phyloP scores from a whole-genome alignment of 2,888 invertebrate genomes.

The Acanthosoma haemorrhoidale region DNA sequence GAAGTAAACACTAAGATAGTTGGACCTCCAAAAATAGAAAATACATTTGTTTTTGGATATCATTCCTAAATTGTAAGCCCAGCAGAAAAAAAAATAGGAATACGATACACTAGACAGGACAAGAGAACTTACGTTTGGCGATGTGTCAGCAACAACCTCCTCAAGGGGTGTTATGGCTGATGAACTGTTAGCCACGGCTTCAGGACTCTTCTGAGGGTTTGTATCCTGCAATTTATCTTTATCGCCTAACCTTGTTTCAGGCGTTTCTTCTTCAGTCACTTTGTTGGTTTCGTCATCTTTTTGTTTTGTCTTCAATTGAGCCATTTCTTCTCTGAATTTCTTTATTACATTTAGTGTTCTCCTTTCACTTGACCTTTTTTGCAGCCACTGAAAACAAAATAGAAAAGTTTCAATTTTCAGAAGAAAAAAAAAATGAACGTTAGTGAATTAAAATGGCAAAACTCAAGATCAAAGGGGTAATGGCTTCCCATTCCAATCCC shows the following conservation, averaged over 20 bases:
- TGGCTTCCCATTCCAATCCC: too few species aligned
- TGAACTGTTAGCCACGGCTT: not conserved
- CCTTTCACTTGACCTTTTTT: not conserved
- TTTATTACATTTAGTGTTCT: not conserved
- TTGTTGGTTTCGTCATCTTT: not conserved
- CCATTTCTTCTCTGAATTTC: constrained; percentile 20
- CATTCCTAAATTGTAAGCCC: too few species aligned
- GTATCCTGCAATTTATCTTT: not conserved
- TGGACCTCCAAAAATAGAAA: too few species aligned
- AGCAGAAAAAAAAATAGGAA: too few species aligned
- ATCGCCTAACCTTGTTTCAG: not conserved
- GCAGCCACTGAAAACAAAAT: constrained; percentile 11
- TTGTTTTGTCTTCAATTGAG: not conserved
- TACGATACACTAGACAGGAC: too few species aligned
- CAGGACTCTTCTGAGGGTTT: not conserved
- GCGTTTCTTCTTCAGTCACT: not conserved
- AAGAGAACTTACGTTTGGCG: not conserved
- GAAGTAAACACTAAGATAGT: too few species aligned
- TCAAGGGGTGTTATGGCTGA: too few species aligned
- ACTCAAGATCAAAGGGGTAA: too few species aligned
- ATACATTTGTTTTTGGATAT: too few species aligned
- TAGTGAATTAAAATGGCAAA: too few species aligned
- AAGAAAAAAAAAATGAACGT: too few species aligned
- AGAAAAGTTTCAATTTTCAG: not conserved
- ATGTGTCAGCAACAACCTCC: not conserved